A percentile compares a stretch with the other conserved stretches of the same genome.
phyloP scores from a whole-genome alignment of 2,888 invertebrate species.

The Ypsolopha scabrella region DNA sequence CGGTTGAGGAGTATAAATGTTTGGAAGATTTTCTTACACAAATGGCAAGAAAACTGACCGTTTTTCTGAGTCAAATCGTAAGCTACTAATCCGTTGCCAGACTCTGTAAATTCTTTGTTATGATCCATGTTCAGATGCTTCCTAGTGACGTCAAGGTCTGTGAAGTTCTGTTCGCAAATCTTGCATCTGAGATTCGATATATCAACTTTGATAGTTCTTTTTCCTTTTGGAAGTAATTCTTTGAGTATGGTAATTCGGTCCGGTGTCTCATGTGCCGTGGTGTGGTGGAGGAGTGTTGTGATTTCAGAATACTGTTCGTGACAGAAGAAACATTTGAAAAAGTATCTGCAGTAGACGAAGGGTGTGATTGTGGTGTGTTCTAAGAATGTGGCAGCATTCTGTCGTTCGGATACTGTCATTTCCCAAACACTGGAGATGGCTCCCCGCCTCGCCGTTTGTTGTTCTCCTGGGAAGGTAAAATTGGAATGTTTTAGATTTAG shows the following conservation, averaged over 20 bases:
- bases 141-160: constrained; percentile 28
- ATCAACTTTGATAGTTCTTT: constrained; percentile 43
- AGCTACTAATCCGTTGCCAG: constrained; percentile 38
- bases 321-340: constrained; percentile 50
- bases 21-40: constrained; percentile 49
- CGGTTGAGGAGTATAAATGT: constrained; percentile 52
- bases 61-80: constrained; percentile 34
- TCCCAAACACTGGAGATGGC: constrained; percentile 46
- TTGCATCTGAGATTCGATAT: constrained; percentile 42
- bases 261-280: constrained; percentile 28
- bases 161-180: constrained; percentile 24
- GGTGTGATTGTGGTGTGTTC: constrained; percentile 36
- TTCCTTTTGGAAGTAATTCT: constrained; percentile 39
- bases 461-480: constrained; percentile 30
- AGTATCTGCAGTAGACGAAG: constrained; percentile 45
- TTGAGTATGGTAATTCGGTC: constrained; percentile 27
- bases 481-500: not conserved
- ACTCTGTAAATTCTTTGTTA: constrained; percentile 29
- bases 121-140: constrained; percentile 32
- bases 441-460: constrained; percentile 18
- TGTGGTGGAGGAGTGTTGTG: constrained; percentile 30
- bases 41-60: constrained; percentile 38
- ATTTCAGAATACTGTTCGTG: constrained; percentile 36
- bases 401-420: constrained; percentile 42
- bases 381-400: constrained; percentile 38